Evolutionary conservation across 2,797 vertebrate species (phyloP).

Genomic region (Arremon aurantiirostris): DNA sequence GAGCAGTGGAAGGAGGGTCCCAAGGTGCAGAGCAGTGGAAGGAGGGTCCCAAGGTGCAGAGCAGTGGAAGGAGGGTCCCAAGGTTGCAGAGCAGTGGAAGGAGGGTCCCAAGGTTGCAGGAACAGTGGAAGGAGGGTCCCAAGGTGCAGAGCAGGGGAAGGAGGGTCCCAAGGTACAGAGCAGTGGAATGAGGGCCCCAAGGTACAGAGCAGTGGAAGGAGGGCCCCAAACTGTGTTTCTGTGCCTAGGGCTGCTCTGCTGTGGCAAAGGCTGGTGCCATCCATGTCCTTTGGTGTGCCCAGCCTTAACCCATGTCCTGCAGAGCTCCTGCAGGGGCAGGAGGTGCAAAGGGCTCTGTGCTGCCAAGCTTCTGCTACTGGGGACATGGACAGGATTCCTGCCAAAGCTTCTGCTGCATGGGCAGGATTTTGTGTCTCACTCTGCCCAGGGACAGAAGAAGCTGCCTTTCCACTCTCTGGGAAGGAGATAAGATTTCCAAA

Average conservation of each 20-base stretch:
- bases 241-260: not conserved
- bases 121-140: too few relatives aligned
- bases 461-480: not conserved
- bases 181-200: too few relatives aligned
- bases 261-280: not conserved
- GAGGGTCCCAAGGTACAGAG: too few relatives aligned
- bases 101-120: too few relatives aligned
- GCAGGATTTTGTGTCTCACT: not conserved
- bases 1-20: not conserved
- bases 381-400: accelerated
- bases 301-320: not conserved
- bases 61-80: too few relatives aligned
- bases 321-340: not conserved
- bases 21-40: too few relatives aligned
- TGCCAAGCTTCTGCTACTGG: not conserved
- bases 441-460: not conserved
- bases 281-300: not conserved
- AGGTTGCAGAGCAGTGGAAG: too few relatives aligned
- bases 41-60: too few relatives aligned
- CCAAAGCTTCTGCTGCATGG: not conserved
- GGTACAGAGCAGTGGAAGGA: too few relatives aligned
- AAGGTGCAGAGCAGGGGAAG: too few relatives aligned
- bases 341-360: not conserved
- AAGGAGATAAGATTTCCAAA: not conserved
- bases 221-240: not conserved